Percentiles rank a stretch among this genome's conserved stretches.
Conservation (phyloP, 2,888 invertebrate genomes). For the Embidobia sp. region DNA sequence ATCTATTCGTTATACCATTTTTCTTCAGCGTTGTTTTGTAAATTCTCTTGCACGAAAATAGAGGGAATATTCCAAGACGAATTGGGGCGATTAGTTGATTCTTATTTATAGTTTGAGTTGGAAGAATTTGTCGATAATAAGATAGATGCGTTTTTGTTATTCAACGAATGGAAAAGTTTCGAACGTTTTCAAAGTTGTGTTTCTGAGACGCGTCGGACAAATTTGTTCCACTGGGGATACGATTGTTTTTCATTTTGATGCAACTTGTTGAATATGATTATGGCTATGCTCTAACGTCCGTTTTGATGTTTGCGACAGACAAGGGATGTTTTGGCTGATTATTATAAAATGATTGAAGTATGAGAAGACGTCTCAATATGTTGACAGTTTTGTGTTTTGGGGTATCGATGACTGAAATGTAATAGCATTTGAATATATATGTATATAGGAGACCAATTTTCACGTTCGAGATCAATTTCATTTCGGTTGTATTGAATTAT, state of each 20-base stretch:
- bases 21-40: no score
- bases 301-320: conserved; percentile 19
- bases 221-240: no score
- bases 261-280: conserved; percentile 13
- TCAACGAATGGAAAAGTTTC: no score
- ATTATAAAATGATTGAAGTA: conserved; percentile 9
- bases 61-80: no score
- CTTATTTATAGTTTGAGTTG: no score
- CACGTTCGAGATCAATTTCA: conserved; percentile 9
- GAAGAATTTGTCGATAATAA: no score
- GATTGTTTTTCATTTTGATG: no score
- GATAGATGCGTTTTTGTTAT: no score
- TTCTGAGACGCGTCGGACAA: no score
- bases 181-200: no score
- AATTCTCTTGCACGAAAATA: no score
- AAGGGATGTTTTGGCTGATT: conserved; percentile 22
- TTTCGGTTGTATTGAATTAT: conserved; percentile 11
- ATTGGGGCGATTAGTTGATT: no score
- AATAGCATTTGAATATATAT: conserved; percentile 25
- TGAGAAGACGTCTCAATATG: conserved; percentile 6
- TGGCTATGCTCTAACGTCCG: conserved; percentile 15
- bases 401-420: conserved; percentile 32
- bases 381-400: conserved; percentile 2
- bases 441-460: conserved; percentile 20
- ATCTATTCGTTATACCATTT: background rate